Conservation (phyloP, 2,888 invertebrate species). For the Hofmannophila pseudospretella region DNA sequence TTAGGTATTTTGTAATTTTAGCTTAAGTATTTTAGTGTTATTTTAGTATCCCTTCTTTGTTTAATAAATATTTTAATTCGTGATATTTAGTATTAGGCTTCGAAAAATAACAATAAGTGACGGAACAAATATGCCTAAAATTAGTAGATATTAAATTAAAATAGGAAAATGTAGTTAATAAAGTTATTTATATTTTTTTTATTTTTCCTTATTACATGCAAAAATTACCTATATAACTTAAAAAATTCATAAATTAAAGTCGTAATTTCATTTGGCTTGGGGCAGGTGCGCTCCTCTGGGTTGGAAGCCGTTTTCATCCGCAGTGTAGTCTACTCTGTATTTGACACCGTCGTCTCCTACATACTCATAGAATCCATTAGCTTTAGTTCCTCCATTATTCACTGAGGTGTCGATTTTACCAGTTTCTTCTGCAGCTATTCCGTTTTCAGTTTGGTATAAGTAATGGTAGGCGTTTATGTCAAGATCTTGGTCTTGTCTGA, state of each 20-base stretch:
- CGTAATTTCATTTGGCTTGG: constrained; percentile 15
- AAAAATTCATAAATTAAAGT: too few species aligned
- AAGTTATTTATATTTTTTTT: not conserved
- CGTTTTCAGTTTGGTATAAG: constrained; percentile 81
- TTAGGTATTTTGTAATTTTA: too few species aligned
- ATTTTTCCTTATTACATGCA: not conserved
- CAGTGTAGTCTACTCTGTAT: constrained; percentile 77
- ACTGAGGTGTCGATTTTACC: constrained; percentile 76
- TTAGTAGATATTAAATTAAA: not conserved
- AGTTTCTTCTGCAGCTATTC: constrained; percentile 80
- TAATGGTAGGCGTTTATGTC: constrained; percentile 78
- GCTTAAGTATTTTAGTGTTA: too few species aligned
- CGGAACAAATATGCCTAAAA: too few species aligned
- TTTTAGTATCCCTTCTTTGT: too few species aligned
- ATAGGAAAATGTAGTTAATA: not conserved
- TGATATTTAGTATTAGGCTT: too few species aligned
- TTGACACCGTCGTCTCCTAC: constrained; percentile 80
- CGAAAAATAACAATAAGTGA: too few species aligned
- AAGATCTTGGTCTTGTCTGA: constrained; percentile 71
- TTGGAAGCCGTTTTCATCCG: constrained; percentile 79
- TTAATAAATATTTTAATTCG: too few species aligned
- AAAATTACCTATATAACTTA: not conserved
- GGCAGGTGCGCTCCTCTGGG: constrained; percentile 76
- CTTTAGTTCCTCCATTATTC: constrained; percentile 77
- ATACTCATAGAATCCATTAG: constrained; percentile 82